Conservation (phyloP, 2,888 invertebrate species). For the Andricus curvator region DNA sequence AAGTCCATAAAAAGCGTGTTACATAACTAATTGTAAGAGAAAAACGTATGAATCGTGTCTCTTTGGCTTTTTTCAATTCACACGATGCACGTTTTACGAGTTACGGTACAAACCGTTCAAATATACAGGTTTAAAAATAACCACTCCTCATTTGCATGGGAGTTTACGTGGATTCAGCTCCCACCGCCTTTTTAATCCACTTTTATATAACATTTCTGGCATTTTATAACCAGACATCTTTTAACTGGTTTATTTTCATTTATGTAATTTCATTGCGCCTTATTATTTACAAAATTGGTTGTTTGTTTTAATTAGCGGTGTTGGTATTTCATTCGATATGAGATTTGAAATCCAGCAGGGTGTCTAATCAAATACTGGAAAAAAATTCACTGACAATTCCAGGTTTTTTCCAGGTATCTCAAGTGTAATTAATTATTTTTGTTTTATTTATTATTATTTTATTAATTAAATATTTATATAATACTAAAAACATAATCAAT, state of each 20-base stretch:
- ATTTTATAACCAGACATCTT: neutral
- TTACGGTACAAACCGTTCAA: neutral
- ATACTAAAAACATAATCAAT: too few species aligned
- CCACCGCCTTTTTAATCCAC: neutral
- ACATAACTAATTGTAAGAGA: neutral
- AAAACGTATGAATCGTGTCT: neutral
- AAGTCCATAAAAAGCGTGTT: neutral
- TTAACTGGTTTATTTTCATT: neutral
- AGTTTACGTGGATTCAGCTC: neutral
- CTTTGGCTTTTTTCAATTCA: neutral
- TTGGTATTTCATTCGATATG: neutral
- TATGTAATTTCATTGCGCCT: neutral
- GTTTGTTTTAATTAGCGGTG: neutral
- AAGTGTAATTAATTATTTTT: too few species aligned
- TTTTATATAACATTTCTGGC: neutral
- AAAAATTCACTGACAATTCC: too few species aligned
- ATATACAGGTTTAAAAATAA: conserved; percentile 4
- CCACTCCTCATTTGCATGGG: neutral
- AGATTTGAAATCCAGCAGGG: neutral
- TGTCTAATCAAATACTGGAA: too few species aligned
- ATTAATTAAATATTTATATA: too few species aligned
- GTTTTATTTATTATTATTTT: too few species aligned
- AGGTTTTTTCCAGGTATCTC: too few species aligned
- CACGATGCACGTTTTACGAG: neutral
- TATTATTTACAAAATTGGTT: neutral